Base-by-base conservation (phyloP, 2,113 vertebrate genomes). In the Chauna torquata region DNA sequence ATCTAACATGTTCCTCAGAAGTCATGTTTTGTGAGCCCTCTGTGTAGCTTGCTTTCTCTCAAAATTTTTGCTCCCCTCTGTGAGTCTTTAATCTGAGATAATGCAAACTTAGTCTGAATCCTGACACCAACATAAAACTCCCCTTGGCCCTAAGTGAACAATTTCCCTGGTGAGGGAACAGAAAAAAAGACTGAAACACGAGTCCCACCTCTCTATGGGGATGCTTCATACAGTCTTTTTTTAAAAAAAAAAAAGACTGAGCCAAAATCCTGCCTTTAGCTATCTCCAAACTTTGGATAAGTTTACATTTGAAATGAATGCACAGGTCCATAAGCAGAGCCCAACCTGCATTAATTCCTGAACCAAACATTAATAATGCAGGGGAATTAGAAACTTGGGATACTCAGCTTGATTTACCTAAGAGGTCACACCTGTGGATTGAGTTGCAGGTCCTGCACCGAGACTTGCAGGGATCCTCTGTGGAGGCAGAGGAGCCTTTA, bases 351-450 rank as follows among this genome's bases (percentile, higher is more conserved):
- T 96, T 75, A 92, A 96, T 92, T 86, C 64, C 76, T 62, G 40
- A 87, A 45, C 69, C 74, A 94, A 70, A 59, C 19, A 75, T 97
- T 78, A 97, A 95, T 96, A 96, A 96, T 97, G 65, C 28, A 97
- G 52, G 61, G 90, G 71, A 95, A 95, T 44, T 88, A 92, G 93
- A 96, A 81, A 71, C 90, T n/a, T 78, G 44, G 95, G 47, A 70
- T 34, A 27, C 58, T 80, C 3, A 0, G 75, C 79, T 96, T 90
- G 64, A 66, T 88, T 92, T 88, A 75, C 90, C 68, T 36, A 74
- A 54, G 86, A 83, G 85, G 68, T 70, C 34, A 1, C 8, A 42
- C 59, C 88, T 34, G 61, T 8, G 44, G 90, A 94, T 94, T 92
- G 88, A 93, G 79, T 96, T 96, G 86, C 95, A 86, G 42, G 23